These are phyloP conservation scores for Petrocephalus zakoni DNA, from an alignment of 2,113 vertebrate genomes.

Conservation along the genomic window DNA sequence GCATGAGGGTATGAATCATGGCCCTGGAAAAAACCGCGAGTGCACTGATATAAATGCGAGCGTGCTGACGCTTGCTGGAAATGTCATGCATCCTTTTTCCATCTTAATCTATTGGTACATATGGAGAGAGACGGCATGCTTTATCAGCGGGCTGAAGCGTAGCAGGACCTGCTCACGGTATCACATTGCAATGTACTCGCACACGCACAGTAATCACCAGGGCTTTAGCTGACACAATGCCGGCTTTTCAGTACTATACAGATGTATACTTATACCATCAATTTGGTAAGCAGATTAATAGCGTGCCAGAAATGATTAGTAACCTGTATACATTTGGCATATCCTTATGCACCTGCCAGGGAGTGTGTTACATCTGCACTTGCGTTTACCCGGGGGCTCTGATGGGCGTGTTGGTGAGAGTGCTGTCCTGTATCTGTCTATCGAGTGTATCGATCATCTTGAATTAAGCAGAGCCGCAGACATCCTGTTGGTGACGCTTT, in stretches of 20 bases:
- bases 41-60: background rate
- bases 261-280: too few relatives aligned
- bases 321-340: too few relatives aligned
- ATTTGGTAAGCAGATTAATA: too few relatives aligned
- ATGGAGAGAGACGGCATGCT: too few relatives aligned
- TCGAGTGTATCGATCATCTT: background rate
- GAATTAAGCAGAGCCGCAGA: background rate
- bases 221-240: too few relatives aligned
- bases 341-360: background rate
- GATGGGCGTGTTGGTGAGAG: background rate
- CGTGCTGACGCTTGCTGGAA: background rate
- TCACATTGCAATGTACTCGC: too few relatives aligned
- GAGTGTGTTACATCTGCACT: background rate
- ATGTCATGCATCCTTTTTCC: background rate
- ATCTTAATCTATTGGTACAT: background rate
- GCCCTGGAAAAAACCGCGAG: background rate
- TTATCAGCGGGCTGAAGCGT: too few relatives aligned
- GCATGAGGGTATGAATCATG: background rate
- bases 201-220: too few relatives aligned
- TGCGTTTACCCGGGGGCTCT: background rate
- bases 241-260: too few relatives aligned
- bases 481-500: background rate
- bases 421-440: background rate
- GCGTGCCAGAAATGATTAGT: too few relatives aligned
- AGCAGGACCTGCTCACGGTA: background rate